Conservation (phyloP, 2,797 vertebrate genomes). For the Cyclopterus lumpus region DNA sequence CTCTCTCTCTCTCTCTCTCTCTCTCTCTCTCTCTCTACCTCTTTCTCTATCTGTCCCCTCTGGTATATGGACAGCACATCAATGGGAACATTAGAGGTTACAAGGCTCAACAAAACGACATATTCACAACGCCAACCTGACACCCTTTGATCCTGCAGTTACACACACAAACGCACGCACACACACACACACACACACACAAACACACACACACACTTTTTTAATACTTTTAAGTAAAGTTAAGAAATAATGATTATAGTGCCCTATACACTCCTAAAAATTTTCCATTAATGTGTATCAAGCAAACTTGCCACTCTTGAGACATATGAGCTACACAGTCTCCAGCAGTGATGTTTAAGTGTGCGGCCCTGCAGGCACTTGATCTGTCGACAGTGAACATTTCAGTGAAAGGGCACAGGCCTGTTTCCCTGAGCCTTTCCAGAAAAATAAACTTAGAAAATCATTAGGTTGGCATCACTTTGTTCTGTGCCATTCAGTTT, state of each 20-base stretch:
- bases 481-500: conserved; percentile 19
- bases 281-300: neutral
- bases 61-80: conserved; percentile 75
- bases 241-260: neutral
- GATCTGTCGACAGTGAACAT: conserved; percentile 19
- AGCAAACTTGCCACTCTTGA: neutral
- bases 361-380: conserved; percentile 3
- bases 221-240: no score
- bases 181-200: conserved; percentile 12
- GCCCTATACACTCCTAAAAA: neutral
- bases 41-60: conserved; percentile 43
- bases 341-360: conserved; percentile 34
- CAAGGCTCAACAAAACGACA: conserved; percentile 71
- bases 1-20: conserved; percentile 16
- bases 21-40: neutral
- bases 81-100: conserved; percentile 79
- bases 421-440: conserved; percentile 19
- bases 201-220: conserved; percentile 14
- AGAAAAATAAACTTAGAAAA: conserved; percentile 28
- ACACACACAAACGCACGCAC: conserved; percentile 14
- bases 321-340: conserved; percentile 6
- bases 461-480: conserved; percentile 22
- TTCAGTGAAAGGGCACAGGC: conserved; percentile 25
- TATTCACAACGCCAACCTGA: conserved; percentile 65
- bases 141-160: conserved; percentile 67